Conservation (phyloP, 2,888 invertebrate species). For the Glyphotaelius pellucidus region DNA sequence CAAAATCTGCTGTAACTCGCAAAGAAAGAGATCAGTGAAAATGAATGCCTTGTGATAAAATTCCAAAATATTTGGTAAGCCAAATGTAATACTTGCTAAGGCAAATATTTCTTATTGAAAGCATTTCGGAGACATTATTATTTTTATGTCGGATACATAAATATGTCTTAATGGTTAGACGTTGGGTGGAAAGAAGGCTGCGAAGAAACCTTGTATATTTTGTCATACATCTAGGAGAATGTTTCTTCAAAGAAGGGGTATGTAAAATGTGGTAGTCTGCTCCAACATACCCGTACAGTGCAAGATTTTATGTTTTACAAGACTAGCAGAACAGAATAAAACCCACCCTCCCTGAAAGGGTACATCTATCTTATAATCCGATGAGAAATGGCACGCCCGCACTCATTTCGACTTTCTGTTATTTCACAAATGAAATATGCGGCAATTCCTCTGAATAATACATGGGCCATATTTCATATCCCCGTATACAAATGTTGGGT, state of each 20-base stretch:
- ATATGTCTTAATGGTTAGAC: neutral
- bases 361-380: conserved; percentile 32
- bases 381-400: conserved; percentile 51
- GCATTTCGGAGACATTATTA: neutral
- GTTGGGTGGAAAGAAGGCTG: neutral
- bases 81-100: neutral
- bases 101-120: neutral
- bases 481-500: conserved; percentile 58
- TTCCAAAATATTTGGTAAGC: neutral
- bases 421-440: conserved; percentile 79
- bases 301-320: neutral
- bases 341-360: neutral
- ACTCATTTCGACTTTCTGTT: conserved; percentile 70
- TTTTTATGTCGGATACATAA: neutral
- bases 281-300: neutral
- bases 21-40: neutral
- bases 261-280: neutral
- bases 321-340: neutral
- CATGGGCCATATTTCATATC: conserved; percentile 79
- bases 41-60: neutral
- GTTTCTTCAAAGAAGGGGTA: neutral
- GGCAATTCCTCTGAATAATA: conserved; percentile 81
- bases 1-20: neutral
- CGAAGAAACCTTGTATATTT: neutral
- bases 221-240: neutral